phyloP scores from a whole-genome alignment of 2,797 vertebrate genomes.

The Allobates femoralis region DNA sequence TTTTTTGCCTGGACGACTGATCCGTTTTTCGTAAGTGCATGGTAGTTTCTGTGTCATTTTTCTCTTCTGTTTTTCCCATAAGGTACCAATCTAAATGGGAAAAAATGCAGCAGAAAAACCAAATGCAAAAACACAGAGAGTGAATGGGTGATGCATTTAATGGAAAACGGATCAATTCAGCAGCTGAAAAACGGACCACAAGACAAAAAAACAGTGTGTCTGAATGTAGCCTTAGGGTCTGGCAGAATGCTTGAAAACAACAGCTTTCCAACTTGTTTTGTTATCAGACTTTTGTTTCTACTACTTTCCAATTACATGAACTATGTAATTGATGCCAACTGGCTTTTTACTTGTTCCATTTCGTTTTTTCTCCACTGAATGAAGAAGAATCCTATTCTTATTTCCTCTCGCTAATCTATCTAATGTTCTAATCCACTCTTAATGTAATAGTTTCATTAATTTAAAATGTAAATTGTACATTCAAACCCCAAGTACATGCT shows the following conservation, averaged over 20 bases:
- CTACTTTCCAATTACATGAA: constrained; percentile 14
- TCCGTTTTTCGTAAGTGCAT: too few relatives aligned
- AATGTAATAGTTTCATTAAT: constrained; percentile 46
- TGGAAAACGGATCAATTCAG: too few relatives aligned
- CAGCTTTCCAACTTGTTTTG: not conserved
- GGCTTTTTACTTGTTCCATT: constrained; percentile 24
- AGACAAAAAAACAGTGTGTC: too few relatives aligned
- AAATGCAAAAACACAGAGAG: too few relatives aligned
- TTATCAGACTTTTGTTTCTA: constrained; percentile 7
- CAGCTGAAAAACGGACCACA: too few relatives aligned
- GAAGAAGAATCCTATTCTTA: constrained; percentile 27
- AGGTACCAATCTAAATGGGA: too few relatives aligned
- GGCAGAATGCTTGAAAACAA: not conserved
- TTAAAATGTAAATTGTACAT: constrained; percentile 50
- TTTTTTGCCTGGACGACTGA: too few relatives aligned
- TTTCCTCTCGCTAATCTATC: constrained; percentile 39
- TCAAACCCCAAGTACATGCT: constrained; percentile 32
- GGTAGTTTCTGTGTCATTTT: too few relatives aligned
- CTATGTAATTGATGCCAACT: constrained; percentile 1
- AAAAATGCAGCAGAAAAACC: too few relatives aligned
- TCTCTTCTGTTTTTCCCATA: too few relatives aligned
- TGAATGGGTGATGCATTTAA: too few relatives aligned
- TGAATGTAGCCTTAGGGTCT: too few relatives aligned
- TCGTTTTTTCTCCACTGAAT: constrained; percentile 33
- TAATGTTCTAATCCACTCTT: constrained; percentile 38